Conservation (phyloP, 1,140 invertebrate species). For the Hyposmocoma kahamanoa region DNA sequence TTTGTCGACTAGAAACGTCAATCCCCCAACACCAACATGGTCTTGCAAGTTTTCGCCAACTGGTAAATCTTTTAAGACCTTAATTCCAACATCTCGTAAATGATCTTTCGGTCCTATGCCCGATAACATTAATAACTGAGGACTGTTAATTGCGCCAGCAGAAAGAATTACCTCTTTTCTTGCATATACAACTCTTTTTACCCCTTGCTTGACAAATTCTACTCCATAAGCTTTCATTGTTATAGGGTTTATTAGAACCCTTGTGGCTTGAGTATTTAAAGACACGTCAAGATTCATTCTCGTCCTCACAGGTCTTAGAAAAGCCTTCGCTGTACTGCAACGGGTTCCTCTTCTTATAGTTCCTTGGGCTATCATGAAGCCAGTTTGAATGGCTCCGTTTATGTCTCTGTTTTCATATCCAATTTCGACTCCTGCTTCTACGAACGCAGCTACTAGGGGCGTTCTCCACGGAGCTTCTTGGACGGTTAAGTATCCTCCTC, state of each 20-base stretch:
- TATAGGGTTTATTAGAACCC: conserved; percentile 80
- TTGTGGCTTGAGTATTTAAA: conserved; percentile 84
- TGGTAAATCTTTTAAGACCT: conserved; percentile 82
- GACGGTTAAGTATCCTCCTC: conserved; percentile 85
- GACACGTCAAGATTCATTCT: conserved; percentile 87
- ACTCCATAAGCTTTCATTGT: conserved; percentile 84
- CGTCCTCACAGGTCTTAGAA: conserved; percentile 84
- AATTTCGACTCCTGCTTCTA: conserved; percentile 89
- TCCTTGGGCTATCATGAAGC: conserved; percentile 92
- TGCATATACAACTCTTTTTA: conserved; percentile 78
- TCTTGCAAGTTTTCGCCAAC: conserved; percentile 88
- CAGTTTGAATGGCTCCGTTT: conserved; percentile 87
- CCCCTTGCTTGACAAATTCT: conserved; percentile 82
- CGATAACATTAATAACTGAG: conserved; percentile 90
- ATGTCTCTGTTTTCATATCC: conserved; percentile 92
- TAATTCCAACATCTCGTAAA: conserved; percentile 80
- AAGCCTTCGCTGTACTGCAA: conserved; percentile 93
- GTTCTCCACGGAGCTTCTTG: conserved; percentile 90
- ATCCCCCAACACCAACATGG: conserved; percentile 86
- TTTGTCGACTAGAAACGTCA: conserved; percentile 85
- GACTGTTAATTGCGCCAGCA: conserved; percentile 86
- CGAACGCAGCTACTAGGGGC: conserved; percentile 85
- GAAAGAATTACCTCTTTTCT: conserved; percentile 86
- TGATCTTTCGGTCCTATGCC: conserved; percentile 88
- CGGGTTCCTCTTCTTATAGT: conserved; percentile 89